Conservation (phyloP, 2,797 vertebrate genomes). For the Falco concolor region DNA sequence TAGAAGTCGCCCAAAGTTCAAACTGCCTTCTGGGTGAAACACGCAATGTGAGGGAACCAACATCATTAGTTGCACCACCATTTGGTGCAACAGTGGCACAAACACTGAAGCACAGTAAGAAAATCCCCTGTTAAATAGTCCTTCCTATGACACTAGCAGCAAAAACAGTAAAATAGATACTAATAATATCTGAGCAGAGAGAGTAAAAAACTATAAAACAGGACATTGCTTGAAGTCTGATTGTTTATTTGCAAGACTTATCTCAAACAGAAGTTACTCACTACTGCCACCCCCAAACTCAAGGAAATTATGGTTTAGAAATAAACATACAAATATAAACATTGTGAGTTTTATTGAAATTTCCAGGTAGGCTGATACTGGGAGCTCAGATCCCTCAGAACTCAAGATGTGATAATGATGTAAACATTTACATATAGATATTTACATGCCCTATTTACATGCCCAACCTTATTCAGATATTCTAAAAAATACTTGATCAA, state of each 20-base stretch:
- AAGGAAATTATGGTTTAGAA: not conserved
- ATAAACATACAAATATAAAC: not conserved
- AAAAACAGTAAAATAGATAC: not conserved
- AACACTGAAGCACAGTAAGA: not conserved
- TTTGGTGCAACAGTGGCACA: not conserved
- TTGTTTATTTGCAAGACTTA: not conserved
- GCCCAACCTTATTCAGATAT: not conserved
- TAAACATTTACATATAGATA: not conserved
- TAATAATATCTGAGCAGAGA: not conserved
- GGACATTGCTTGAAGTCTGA: not conserved
- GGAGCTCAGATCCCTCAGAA: not conserved
- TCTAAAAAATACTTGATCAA: not conserved
- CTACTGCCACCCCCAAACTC: not conserved
- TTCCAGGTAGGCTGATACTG: not conserved
- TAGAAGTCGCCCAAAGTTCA: constrained; percentile 43
- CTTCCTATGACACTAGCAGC: not conserved
- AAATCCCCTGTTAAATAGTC: not conserved
- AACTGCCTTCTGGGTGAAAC: constrained; percentile 10
- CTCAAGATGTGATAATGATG: not conserved
- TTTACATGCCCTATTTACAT: not conserved
- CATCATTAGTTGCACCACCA: not conserved
- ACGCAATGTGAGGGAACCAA: not conserved
- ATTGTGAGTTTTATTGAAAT: not conserved
- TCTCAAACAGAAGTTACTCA: not conserved
- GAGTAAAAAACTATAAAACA: not conserved